phyloP scores from a whole-genome alignment of 2,113 vertebrate genomes.

The Pteruthius melanotis region DNA sequence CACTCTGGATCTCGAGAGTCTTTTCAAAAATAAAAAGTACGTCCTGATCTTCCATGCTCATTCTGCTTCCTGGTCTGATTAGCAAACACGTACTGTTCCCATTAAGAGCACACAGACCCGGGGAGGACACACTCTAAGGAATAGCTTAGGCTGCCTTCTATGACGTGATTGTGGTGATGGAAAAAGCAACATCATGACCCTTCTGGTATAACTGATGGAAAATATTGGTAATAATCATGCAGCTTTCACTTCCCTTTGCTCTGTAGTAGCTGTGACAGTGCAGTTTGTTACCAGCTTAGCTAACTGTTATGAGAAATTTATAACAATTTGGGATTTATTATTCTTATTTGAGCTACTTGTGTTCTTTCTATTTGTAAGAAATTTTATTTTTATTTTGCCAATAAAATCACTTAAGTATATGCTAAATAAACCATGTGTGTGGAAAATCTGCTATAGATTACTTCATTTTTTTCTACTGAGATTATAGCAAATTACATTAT shows the following conservation, averaged over 20 bases:
- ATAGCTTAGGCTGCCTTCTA: not conserved
- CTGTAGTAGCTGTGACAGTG: not conserved
- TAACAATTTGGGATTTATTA: not conserved
- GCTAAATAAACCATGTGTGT: fast-evolving
- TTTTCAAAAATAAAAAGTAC: constrained; percentile 50
- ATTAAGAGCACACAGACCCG: not conserved
- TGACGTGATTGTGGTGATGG: not conserved
- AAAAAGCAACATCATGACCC: not conserved
- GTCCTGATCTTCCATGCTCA: not conserved
- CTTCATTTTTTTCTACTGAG: not conserved
- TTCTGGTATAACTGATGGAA: not conserved
- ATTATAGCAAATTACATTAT: not conserved
- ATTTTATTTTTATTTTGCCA: not conserved
- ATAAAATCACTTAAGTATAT: not conserved
- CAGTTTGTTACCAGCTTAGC: not conserved
- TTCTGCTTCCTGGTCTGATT: constrained; percentile 11
- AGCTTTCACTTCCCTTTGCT: not conserved
- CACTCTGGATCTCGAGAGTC: not conserved
- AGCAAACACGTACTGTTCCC: not conserved
- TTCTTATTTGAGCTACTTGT: not conserved
- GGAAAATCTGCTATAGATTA: not conserved
- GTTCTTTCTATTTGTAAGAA: not conserved
- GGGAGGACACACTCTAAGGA: not conserved
- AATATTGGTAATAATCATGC: not conserved
- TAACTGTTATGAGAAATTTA: not conserved